A percentile compares a stretch with the other conserved stretches of the same genome.
Conservation (phyloP, 2,797 vertebrate species). For the Pipistrellus kuhlii region DNA sequence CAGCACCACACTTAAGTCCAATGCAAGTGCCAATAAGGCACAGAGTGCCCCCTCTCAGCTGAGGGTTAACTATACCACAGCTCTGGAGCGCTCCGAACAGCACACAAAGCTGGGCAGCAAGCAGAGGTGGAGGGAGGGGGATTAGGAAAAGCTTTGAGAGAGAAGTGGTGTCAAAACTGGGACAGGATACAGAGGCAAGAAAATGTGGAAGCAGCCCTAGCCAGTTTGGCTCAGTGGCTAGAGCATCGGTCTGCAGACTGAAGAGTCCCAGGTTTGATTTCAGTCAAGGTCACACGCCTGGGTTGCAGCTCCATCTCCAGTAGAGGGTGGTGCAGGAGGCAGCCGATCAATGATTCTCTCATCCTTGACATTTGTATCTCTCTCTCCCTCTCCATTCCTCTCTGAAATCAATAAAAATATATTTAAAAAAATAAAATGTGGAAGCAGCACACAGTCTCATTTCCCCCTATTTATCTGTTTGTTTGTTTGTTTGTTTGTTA, state of each 20-base stretch:
- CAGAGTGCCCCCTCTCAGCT: neutral
- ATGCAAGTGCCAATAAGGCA: neutral
- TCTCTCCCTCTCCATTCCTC: too few species aligned
- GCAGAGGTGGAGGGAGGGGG: neutral
- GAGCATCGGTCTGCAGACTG: too few species aligned
- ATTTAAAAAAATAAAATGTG: neutral
- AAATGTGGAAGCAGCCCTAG: neutral
- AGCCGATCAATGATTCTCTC: too few species aligned
- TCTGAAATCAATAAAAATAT: too few species aligned
- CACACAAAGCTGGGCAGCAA: neutral
- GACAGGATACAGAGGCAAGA: neutral
- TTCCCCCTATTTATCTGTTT: neutral
- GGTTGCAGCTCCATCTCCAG: too few species aligned
- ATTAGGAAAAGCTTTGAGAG: neutral
- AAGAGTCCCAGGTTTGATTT: too few species aligned
- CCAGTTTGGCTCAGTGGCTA: too few species aligned
- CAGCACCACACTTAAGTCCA: neutral
- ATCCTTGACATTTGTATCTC: too few species aligned
- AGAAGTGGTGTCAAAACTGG: neutral
- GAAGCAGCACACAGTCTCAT: neutral
- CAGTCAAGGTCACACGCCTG: too few species aligned
- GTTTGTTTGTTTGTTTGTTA: too few species aligned
- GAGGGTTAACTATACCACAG: neutral
- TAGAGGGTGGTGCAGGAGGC: too few species aligned
- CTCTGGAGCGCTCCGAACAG: neutral